Conservation (phyloP, 2,113 vertebrate species). For the Parus major region DNA sequence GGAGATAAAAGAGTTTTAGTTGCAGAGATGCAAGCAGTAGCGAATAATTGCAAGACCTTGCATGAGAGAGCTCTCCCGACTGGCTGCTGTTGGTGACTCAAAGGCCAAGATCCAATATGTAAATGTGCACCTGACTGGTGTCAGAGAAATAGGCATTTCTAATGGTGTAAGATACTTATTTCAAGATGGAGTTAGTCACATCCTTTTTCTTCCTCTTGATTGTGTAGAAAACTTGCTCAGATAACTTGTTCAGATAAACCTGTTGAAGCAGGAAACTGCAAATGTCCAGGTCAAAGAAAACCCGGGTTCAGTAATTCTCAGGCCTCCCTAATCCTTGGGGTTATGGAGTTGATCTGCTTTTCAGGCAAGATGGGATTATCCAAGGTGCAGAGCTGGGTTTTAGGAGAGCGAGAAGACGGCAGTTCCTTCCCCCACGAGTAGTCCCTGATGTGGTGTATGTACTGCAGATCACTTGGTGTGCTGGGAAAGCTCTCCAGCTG, state of each 20-base stretch:
- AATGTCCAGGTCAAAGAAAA: background rate
- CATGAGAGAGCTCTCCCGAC: accelerated
- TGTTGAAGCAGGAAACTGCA: background rate
- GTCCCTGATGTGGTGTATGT: too few species aligned
- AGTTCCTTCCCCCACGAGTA: background rate
- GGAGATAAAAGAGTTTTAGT: background rate
- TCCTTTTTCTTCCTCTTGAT: background rate
- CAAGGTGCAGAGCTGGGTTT: background rate
- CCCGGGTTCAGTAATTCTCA: background rate
- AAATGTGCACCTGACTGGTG: background rate
- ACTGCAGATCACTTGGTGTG: too few species aligned
- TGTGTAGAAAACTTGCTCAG: background rate
- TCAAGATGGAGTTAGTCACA: background rate
- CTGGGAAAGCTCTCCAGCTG: background rate
- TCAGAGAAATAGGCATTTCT: background rate
- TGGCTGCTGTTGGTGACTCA: background rate
- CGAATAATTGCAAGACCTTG: background rate
- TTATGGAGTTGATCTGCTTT: background rate
- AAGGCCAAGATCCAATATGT: background rate
- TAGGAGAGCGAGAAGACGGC: background rate
- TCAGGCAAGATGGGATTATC: background rate
- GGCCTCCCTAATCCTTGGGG: background rate
- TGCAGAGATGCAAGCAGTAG: background rate
- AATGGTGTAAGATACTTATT: background rate
- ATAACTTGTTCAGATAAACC: background rate